These are phyloP conservation scores for Ptychodera flava DNA, from an alignment of 35 echinoderm and acorn worm genomes.

Conservation along the genomic window DNA sequence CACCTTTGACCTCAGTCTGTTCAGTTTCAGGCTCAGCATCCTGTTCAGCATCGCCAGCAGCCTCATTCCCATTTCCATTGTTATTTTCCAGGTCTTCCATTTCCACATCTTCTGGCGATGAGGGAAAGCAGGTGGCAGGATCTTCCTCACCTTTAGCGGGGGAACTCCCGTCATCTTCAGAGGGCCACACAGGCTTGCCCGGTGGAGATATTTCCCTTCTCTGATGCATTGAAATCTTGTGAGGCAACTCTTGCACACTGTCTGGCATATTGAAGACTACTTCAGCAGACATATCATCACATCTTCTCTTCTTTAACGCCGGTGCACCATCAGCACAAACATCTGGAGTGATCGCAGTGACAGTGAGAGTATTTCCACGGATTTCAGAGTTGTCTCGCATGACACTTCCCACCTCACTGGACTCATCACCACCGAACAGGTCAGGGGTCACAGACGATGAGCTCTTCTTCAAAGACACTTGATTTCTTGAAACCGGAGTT, in stretches of 20 bases:
- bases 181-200: not conserved
- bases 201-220: not conserved
- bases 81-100: not conserved
- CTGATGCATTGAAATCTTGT: not conserved
- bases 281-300: not conserved
- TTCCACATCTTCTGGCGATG: not conserved
- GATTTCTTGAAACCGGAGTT: no score
- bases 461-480: no score
- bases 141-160: no score
- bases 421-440: not conserved
- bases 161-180: not conserved
- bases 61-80: no score
- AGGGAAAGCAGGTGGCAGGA: not conserved
- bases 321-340: not conserved
- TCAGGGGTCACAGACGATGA: no score
- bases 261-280: not conserved
- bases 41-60: no score
- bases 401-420: not conserved
- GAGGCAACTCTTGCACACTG: not conserved
- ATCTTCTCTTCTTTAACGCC: not conserved
- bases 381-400: not conserved
- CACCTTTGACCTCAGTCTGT: no score
- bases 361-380: not conserved
- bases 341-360: not conserved
- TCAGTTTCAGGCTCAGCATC: no score